Evolutionary conservation across 64 coral and sea anemone genomes (phyloP).

Genomic region (Pocillopora damicornis): DNA sequence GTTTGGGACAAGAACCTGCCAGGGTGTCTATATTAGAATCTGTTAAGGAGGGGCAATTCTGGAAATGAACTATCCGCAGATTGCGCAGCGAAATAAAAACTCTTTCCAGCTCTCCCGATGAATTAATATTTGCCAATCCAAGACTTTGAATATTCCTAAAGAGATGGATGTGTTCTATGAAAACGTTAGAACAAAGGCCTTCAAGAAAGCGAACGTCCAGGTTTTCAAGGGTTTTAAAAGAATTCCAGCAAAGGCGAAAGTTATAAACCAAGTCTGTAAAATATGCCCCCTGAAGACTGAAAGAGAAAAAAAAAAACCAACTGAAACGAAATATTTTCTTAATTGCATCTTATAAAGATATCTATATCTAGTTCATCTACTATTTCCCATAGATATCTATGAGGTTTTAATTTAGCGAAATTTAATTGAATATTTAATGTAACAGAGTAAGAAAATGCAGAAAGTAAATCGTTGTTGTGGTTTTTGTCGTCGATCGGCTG

Average conservation of each 20-base stretch:
- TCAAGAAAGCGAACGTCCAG: conserved; percentile 64
- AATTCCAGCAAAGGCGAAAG: not conserved
- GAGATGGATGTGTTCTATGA: conserved; percentile 32
- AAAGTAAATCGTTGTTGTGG: no score
- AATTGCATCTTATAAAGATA: not conserved
- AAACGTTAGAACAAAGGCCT: conserved; percentile 36
- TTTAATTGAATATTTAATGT: no score
- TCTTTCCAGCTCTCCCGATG: conserved; percentile 5
- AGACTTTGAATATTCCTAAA: conserved; percentile 42
- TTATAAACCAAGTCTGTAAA: conserved; percentile 9
- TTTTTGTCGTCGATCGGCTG: no score
- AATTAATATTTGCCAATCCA: conserved; percentile 55
- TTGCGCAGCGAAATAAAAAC: conserved; percentile 35
- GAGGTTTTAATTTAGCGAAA: no score
- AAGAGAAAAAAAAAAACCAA: not conserved
- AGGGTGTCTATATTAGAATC: conserved; percentile 47
- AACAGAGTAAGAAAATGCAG: no score
- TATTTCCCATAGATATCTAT: no score
- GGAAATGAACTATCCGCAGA: conserved; percentile 64
- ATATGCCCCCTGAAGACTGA: conserved; percentile 71
- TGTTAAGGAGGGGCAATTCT: conserved; percentile 59
- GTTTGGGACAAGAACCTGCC: conserved; percentile 28
- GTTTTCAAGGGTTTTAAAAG: conserved; percentile 25
- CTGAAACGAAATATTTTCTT: no score
- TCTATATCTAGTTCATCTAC: not conserved